Base-by-base conservation (phyloP, 2,113 vertebrate genomes). In the Lethenteron reissneri region DNA sequence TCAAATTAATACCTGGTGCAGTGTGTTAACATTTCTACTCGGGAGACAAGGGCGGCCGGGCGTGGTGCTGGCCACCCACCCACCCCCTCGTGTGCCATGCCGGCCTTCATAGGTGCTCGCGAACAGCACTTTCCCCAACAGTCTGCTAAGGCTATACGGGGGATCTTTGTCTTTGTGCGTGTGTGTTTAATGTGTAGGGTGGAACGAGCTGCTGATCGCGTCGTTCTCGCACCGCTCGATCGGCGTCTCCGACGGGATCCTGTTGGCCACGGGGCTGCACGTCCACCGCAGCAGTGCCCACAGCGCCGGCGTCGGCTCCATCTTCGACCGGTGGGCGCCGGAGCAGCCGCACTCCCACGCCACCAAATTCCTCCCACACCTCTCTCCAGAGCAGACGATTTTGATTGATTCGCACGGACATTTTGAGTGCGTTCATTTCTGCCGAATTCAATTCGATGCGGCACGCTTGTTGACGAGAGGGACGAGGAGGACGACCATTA, bases 161-260 rank as follows among this genome's bases (percentile, higher is more conserved):
- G 71, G 56, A 10, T 15, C n/a, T 15, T 57, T 11, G 25, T 25
- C 14, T 57, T 25, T 17, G 15, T 17, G n/a, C 15, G 21, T 73
- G 56, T 71, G 19, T 56, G 70, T 11, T 12, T 56, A 71, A 10
- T 71, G 68, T 74, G 57, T 75, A 96, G 92, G 92, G 58, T 95
- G 92, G 92, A 96, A 95, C 0, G 92, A 96, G 74, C 79, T 96
- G 76, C 86, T 96, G 3, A 95, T 96, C 8, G 92, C 90, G 25
- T 96, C 90, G 1, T 96, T 95, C 78, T 96, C 90, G 2, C 92
- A 96, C 75, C 90, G 92, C 75, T 95, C 92, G 0, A 88, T 96
- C 71, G 90, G 88, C 0, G 90, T 96, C 21, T 90, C 92, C 77
- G 92, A 96, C 0, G 90, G 90, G n/a, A 96, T 96, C 77, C 81